phyloP scores from a whole-genome alignment of 2,888 invertebrate species.

The Caenorhabditis zanzibari region DNA sequence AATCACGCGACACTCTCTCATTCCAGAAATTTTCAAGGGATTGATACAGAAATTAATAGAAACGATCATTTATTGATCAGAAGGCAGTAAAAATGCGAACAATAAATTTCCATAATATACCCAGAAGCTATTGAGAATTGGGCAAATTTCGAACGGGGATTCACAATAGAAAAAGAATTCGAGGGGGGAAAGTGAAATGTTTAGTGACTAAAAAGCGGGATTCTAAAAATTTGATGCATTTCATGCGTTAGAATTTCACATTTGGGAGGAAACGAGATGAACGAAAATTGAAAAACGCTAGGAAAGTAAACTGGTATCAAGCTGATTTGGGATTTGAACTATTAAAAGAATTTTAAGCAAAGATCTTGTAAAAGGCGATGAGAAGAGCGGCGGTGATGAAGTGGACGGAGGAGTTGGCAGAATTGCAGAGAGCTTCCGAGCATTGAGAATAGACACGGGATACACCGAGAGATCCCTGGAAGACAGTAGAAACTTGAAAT shows the following conservation, averaged over 20 bases:
- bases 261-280: conserved; percentile 15
- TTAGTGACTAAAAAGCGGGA: conserved; percentile 35
- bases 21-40: background rate
- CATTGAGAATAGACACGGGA: conserved; percentile 70
- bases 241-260: conserved; percentile 13
- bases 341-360: conserved; percentile 11
- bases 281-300: conserved; percentile 54
- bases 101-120: conserved; percentile 33
- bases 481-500: background rate
- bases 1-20: background rate
- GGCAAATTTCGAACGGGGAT: conserved; percentile 8
- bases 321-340: conserved; percentile 8
- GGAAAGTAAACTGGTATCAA: conserved; percentile 20
- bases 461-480: conserved; percentile 72
- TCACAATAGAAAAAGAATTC: conserved; percentile 8
- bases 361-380: conserved; percentile 35
- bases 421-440: conserved; percentile 67
- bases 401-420: conserved; percentile 50
- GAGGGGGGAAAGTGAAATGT: conserved; percentile 57
- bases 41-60: background rate
- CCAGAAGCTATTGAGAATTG: conserved; percentile 54
- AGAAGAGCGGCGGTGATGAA: conserved; percentile 39
- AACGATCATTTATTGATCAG: background rate
- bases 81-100: conserved; percentile 56
- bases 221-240: conserved; percentile 33